These are phyloP conservation scores for Syrrhaptes paradoxus DNA, from an alignment of 2,113 vertebrate genomes.

Conservation along the genomic window DNA sequence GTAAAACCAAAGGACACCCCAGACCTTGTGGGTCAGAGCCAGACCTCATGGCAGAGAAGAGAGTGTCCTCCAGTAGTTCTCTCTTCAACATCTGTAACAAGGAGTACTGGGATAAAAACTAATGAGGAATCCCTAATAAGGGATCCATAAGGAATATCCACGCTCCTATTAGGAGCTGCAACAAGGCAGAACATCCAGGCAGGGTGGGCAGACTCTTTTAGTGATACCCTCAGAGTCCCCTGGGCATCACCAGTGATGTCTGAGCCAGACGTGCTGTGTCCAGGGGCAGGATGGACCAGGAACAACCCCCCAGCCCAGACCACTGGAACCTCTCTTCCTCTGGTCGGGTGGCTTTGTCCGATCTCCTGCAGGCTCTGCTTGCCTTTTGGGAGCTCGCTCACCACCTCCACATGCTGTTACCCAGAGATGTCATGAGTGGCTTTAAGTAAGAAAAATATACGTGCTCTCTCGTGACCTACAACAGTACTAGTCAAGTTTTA, in stretches of 20 bases:
- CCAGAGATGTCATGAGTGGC: background rate
- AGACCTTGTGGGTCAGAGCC: rapidly evolving
- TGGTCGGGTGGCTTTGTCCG: rapidly evolving
- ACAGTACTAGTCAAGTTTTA: background rate
- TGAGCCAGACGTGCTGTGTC: background rate
- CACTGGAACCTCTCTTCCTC: background rate
- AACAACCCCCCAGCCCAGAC: background rate
- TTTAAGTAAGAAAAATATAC: background rate
- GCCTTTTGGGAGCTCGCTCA: background rate
- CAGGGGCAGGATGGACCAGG: background rate
- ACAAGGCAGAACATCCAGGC: background rate
- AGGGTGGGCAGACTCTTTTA: background rate
- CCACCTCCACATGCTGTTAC: background rate
- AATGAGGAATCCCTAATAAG: background rate
- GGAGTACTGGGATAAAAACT: background rate
- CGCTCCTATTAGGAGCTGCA: background rate
- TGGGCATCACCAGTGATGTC: background rate
- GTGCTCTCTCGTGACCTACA: background rate
- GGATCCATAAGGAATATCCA: background rate
- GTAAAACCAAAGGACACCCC: background rate
- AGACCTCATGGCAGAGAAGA: background rate
- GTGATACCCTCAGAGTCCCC: background rate
- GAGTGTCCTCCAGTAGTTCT: background rate
- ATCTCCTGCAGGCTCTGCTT: rapidly evolving
- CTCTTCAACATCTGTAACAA: background rate